A percentile compares a stretch with the other conserved stretches of the same genome.
phyloP scores from a whole-genome alignment of 1,140 invertebrate species.

The Brachionus angularis region DNA sequence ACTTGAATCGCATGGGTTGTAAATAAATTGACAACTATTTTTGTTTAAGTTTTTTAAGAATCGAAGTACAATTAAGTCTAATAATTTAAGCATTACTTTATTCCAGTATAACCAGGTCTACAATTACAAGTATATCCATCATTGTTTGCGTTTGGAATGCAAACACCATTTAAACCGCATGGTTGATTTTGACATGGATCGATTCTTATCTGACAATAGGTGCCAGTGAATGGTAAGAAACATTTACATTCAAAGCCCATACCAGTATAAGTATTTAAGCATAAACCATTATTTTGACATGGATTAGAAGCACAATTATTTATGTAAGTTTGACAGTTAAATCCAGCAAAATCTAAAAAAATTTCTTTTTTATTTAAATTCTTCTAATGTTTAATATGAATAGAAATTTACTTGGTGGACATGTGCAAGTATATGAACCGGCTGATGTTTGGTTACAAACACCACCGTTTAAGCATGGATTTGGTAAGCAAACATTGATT shows the following conservation, averaged over 20 bases:
- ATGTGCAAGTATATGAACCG: slow-evolving; percentile 45
- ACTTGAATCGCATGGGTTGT: slow-evolving; percentile 47
- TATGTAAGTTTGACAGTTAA: slow-evolving; percentile 49
- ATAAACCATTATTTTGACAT: slow-evolving; percentile 43
- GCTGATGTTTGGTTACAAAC: slow-evolving; percentile 77
- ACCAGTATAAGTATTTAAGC: neutral
- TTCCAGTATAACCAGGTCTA: slow-evolving; percentile 74
- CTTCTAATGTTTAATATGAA: slow-evolving; percentile 27
- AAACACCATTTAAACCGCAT: slow-evolving; percentile 37
- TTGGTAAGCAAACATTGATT: slow-evolving; percentile 81
- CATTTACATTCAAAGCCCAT: slow-evolving; percentile 7
- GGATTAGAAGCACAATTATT: slow-evolving; percentile 48
- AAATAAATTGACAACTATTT: slow-evolving; percentile 44
- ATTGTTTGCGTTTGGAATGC: slow-evolving; percentile 65
- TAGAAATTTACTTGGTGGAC: slow-evolving; percentile 44
- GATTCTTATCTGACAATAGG: slow-evolving; percentile 45
- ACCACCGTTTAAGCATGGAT: slow-evolving; percentile 85
- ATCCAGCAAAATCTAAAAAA: slow-evolving; percentile 49
- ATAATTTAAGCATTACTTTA: slow-evolving; percentile 12
- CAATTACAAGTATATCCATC: slow-evolving; percentile 73
- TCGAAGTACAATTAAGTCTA: neutral
- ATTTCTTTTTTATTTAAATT: slow-evolving; percentile 46
- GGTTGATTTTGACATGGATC: slow-evolving; percentile 3
- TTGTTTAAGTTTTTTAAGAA: no score
- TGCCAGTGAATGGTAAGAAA: slow-evolving; percentile 13